A percentile compares a stretch with the other conserved stretches of the same genome.
These are phyloP conservation scores for Gryllus longicercus DNA, from an alignment of 2,888 invertebrate genomes.

Conservation along the genomic window DNA sequence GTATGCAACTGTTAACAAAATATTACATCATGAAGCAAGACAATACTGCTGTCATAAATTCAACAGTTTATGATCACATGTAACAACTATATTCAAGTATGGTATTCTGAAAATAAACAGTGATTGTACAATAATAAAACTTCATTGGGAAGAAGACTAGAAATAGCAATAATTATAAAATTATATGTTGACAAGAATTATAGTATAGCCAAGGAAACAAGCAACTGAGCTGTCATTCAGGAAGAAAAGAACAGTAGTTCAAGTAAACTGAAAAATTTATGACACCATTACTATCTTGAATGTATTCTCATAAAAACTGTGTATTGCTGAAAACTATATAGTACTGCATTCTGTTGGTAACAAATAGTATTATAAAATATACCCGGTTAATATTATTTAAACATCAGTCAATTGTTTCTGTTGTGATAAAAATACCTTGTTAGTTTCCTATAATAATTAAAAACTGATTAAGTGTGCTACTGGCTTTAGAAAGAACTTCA, in stretches of 20 bases:
- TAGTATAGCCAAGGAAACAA: not conserved
- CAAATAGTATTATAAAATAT: conserved; percentile 26
- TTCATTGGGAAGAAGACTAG: not conserved
- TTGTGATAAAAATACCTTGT: conserved; percentile 26
- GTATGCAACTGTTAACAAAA: conserved; percentile 23
- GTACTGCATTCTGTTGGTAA: conserved; percentile 25
- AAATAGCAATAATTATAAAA: not conserved
- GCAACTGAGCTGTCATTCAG: not conserved
- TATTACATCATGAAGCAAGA: conserved; percentile 11
- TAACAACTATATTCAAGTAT: conserved; percentile 5
- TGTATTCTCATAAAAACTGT: not conserved
- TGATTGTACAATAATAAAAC: not conserved
- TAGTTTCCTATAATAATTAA: conserved; percentile 23
- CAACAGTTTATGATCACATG: not conserved
- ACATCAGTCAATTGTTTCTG: conserved; percentile 26
- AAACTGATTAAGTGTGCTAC: not conserved
- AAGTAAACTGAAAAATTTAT: not conserved
- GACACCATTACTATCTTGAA: not conserved
- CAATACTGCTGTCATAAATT: conserved; percentile 7
- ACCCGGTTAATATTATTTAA: conserved; percentile 25
- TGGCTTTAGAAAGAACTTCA: not conserved
- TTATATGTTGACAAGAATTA: not conserved
- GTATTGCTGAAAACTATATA: conserved; percentile 24
- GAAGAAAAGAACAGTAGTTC: too few species aligned
- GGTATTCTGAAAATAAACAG: not conserved